phyloP scores from a whole-genome alignment of 2,113 vertebrate species.

The Pluvialis apricaria region DNA sequence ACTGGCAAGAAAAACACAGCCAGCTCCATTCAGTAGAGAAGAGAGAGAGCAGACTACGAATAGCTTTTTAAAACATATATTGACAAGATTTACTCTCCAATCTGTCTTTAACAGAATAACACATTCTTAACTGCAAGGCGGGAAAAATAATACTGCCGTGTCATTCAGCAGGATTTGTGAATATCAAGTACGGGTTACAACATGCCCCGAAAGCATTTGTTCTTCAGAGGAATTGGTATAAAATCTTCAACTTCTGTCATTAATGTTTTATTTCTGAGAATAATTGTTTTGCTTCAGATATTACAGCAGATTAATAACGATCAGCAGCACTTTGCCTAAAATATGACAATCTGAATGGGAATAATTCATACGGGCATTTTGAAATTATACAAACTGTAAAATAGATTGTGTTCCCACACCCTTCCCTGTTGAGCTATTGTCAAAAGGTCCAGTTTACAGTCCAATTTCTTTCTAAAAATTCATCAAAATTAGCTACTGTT shows the following conservation, averaged over 20 bases:
- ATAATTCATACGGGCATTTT: neutral
- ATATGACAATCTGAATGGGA: neutral
- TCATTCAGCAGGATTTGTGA: neutral
- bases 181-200: neutral
- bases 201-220: neutral
- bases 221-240: neutral
- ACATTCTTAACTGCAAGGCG: neutral
- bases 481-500: neutral
- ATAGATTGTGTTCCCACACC: neutral
- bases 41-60: neutral
- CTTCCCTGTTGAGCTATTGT: neutral
- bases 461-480: neutral
- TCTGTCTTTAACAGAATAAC: neutral
- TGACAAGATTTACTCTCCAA: neutral
- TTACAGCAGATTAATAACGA: neutral
- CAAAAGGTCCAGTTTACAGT: neutral
- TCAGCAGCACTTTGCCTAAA: neutral
- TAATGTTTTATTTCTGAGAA: neutral
- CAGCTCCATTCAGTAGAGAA: neutral
- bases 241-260: constrained; percentile 3
- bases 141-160: neutral
- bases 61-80: neutral
- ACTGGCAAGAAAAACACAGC: neutral
- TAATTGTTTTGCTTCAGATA: neutral
- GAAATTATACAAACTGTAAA: neutral